A percentile compares a stretch with the other conserved stretches of the same genome.
Conservation (phyloP, 2,113 vertebrate species). For the Dolichotis patagonum region DNA sequence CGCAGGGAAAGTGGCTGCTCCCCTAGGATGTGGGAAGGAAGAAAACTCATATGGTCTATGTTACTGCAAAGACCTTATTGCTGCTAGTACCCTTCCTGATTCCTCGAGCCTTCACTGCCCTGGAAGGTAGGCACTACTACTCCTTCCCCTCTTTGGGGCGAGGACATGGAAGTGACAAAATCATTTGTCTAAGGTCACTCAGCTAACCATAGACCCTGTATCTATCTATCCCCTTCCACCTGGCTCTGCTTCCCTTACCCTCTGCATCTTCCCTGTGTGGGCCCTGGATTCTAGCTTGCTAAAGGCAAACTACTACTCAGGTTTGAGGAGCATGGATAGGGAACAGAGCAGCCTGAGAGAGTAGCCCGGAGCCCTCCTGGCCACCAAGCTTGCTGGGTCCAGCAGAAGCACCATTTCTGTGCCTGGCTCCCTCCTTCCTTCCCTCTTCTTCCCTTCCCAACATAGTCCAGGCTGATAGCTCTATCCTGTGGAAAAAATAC, state of each 20-base stretch:
- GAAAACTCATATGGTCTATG: neutral
- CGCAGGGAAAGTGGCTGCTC: neutral
- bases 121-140: neutral
- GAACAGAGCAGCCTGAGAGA: neutral
- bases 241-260: neutral
- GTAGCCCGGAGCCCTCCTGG: neutral
- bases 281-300: neutral
- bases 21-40: neutral
- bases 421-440: neutral
- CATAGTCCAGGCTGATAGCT: neutral
- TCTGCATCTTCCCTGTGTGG: neutral
- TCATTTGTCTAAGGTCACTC: neutral
- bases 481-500: constrained; percentile 47
- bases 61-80: neutral
- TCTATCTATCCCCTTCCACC: neutral
- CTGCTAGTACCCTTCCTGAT: neutral
- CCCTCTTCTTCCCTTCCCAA: neutral
- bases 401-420: neutral
- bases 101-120: neutral
- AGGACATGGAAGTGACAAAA: neutral
- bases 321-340: neutral
- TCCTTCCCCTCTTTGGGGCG: neutral
- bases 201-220: neutral
- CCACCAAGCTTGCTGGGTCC: neutral
- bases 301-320: neutral